Base-by-base conservation (phyloP, 2,113 vertebrate genomes). In the Xiphophorus couchianus region DNA sequence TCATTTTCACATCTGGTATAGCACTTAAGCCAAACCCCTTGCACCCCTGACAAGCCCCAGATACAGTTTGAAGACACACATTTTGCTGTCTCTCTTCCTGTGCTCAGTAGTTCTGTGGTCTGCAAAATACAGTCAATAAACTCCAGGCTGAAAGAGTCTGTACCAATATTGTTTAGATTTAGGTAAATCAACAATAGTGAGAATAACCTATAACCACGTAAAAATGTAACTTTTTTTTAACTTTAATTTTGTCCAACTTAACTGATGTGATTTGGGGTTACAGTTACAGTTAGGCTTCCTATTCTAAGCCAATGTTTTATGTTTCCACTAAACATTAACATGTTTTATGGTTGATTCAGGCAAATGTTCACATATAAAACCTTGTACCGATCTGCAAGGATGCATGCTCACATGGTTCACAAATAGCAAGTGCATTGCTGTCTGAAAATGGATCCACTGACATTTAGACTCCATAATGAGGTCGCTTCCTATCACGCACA, bases 1-100 rank as follows among this genome's bases (percentile, higher is more conserved):
- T 60, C 73, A 89, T 90, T 90, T 79, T 86, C 80, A 90, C 89
- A 92, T 92, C 91, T 91, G 91, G 86, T 84, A 70, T 61, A 84
- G 81, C 13, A 12, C 83, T 93, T 84, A 86, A 62, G 63, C 64
- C 5, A 78, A 82, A 76, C 61, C 69, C 77, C 66, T 78, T 51
- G 22, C 68, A 80, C 80, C 73, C 7, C 69, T 33, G 37, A 84
- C 82, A 80, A 68, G 63, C 74, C 77, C 70, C 70, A 78, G 22
- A 83, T n/a, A 64, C 73, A 73, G 60, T 44, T 37, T 28, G 19
- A 22, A 65, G 62, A 73, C 62, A 71, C 76, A 76, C 42, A 71
- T 3, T 69, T 77, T 75, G 25, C 58, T 65, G 44, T 71, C 60
- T 78, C 67, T 77, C 31, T 66, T 35, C 22, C 48, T 31, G 48